Percentiles rank a stretch among this genome's conserved stretches.
phyloP scores from a whole-genome alignment of 2,888 invertebrate species.

The Dryocosmus kuriphilus region DNA sequence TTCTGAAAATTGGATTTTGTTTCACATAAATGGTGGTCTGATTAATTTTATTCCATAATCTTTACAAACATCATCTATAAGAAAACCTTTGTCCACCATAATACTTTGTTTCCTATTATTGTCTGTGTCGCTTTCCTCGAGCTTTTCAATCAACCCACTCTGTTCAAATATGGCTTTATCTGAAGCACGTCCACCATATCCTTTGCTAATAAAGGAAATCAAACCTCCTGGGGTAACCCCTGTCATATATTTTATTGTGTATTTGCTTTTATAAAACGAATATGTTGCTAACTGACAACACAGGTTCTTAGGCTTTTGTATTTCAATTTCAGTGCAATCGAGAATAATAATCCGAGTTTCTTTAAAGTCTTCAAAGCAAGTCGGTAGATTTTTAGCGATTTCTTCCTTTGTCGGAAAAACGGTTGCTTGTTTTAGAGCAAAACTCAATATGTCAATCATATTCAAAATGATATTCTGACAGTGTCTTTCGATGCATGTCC shows the following conservation, averaged over 20 bases:
- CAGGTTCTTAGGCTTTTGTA: constrained; percentile 53
- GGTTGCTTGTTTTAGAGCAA: not conserved
- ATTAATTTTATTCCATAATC: constrained; percentile 32
- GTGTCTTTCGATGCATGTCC: not conserved
- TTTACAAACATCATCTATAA: constrained; percentile 39
- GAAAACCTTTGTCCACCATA: constrained; percentile 55
- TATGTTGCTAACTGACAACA: constrained; percentile 54
- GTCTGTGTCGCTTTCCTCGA: constrained; percentile 40
- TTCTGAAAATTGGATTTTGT: constrained; percentile 32
- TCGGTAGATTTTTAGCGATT: constrained; percentile 48
- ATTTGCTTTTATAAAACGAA: constrained; percentile 56
- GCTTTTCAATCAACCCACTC: constrained; percentile 46
- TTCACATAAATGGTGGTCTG: constrained; percentile 27
- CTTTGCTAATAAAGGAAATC: constrained; percentile 53
- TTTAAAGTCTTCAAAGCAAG: constrained; percentile 48
- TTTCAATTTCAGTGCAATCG: constrained; percentile 56
- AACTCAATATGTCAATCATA: constrained; percentile 4
- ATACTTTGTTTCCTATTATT: constrained; percentile 15
- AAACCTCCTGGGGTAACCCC: constrained; percentile 55
- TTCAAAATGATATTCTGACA: not conserved
- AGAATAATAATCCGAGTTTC: constrained; percentile 46
- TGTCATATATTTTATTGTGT: constrained; percentile 57
- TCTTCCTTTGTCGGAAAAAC: constrained; percentile 38
- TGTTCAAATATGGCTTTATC: constrained; percentile 56
- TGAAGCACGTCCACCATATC: constrained; percentile 56